phyloP scores from a whole-genome alignment of 2,888 invertebrate species.

The Masnerella sp. region DNA sequence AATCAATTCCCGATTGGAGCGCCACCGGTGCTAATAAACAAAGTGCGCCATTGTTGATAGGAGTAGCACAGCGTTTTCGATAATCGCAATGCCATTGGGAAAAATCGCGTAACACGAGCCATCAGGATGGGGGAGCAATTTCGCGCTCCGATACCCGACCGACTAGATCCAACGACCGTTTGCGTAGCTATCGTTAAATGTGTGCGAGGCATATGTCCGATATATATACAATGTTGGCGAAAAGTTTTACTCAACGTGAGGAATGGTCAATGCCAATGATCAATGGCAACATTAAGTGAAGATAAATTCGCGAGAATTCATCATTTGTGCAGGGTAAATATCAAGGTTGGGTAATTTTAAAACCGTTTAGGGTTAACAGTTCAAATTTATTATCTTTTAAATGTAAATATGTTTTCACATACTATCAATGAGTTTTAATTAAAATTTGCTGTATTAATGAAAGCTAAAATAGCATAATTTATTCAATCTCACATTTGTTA shows the following conservation, averaged over 20 bases:
- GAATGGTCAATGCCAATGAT: too few relatives aligned
- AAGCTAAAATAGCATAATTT: too few relatives aligned
- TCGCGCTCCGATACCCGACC: conserved; percentile 74
- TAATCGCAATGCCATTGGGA: conserved; percentile 57
- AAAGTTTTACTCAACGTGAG: neutral
- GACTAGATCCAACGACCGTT: conserved; percentile 70
- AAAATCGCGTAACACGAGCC: conserved; percentile 55
- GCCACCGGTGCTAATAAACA: conserved; percentile 34
- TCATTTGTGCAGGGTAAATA: too few relatives aligned
- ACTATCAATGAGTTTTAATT: too few relatives aligned
- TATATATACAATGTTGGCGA: neutral
- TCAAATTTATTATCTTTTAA: too few relatives aligned
- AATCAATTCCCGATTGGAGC: conserved; percentile 40
- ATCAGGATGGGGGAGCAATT: conserved; percentile 70
- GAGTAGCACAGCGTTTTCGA: conserved; percentile 41
- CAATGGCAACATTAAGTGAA: too few relatives aligned
- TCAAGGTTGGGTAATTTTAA: too few relatives aligned
- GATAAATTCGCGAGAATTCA: too few relatives aligned
- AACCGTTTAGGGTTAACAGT: too few relatives aligned
- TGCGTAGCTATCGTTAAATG: conserved; percentile 19
- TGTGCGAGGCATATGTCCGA: conserved; percentile 1
- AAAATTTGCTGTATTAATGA: too few relatives aligned
- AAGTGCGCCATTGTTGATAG: conserved; percentile 45
- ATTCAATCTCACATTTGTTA: too few relatives aligned
- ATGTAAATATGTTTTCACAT: too few relatives aligned